Conservation (phyloP, 2,797 vertebrate species). For the Manis javanica region DNA sequence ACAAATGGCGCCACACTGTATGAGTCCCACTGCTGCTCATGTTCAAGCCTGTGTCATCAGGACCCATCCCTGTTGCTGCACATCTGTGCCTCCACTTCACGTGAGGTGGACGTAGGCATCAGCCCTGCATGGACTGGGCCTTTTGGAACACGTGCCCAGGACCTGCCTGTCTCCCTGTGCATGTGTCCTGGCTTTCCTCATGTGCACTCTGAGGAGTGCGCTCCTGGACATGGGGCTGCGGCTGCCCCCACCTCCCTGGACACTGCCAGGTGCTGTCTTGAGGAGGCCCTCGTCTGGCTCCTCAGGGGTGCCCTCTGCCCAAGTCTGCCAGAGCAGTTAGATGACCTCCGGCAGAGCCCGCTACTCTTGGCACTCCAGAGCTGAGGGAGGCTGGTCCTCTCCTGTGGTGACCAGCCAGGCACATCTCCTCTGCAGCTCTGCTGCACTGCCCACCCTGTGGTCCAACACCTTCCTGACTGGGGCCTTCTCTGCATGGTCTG, state of each 20-base stretch:
- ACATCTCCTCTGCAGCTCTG: too few species aligned
- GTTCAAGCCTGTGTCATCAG: not conserved
- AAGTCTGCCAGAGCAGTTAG: not conserved
- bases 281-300: too few species aligned
- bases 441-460: not conserved
- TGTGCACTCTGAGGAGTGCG: too few species aligned
- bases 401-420: not conserved
- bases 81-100: not conserved
- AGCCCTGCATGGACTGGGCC: not conserved
- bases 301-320: not conserved
- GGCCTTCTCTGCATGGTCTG: not conserved
- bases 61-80: accelerated
- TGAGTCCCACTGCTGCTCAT: not conserved
- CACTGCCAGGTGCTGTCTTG: not conserved
- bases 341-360: too few species aligned
- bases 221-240: not conserved
- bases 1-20: not conserved
- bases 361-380: not conserved
- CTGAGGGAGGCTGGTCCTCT: not conserved
- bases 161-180: not conserved
- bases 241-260: not conserved
- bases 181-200: not conserved
- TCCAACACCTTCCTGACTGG: not conserved
- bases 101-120: not conserved
- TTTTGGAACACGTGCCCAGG: not conserved